Percentiles rank a stretch among this genome's conserved stretches.
Evolutionary conservation across 1,140 invertebrate species (phyloP).

Genomic region (Lethocerus indicus): DNA sequence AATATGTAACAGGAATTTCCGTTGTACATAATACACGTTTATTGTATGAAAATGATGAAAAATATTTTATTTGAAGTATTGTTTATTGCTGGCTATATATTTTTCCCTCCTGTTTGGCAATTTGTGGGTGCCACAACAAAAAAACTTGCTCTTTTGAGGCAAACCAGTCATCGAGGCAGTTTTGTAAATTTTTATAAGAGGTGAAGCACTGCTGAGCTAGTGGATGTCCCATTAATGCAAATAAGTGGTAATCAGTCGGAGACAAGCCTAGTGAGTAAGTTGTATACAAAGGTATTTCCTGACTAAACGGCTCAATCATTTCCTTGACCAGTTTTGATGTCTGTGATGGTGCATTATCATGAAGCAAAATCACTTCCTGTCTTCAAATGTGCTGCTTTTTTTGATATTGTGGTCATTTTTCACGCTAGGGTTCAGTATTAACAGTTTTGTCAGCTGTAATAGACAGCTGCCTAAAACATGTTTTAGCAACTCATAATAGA

Average conservation of each 20-base stretch:
- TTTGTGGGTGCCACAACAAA: neutral
- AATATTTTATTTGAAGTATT: too few species aligned
- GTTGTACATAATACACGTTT: too few species aligned
- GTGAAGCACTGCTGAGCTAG: neutral
- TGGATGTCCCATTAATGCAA: neutral
- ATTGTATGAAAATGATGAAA: too few species aligned
- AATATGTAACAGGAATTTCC: too few species aligned
- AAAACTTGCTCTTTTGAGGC: neutral
- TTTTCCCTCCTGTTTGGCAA: neutral
- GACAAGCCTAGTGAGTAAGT: neutral
- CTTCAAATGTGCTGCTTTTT: too few species aligned
- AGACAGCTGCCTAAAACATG: too few species aligned
- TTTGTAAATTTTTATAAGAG: neutral
- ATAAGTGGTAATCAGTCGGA: neutral
- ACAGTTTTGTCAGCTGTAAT: too few species aligned
- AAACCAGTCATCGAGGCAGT: neutral
- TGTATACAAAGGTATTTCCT: neutral
- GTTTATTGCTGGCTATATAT: too few species aligned
- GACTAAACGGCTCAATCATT: neutral
- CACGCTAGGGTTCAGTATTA: neutral
- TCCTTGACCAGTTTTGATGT: neutral
- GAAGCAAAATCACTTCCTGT: neutral
- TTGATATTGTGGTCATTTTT: neutral
- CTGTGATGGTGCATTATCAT: neutral
- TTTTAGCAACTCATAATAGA: constrained; percentile 20